These are phyloP conservation scores for Sesia apiformis DNA, from an alignment of 2,888 invertebrate species.

Conservation along the genomic window DNA sequence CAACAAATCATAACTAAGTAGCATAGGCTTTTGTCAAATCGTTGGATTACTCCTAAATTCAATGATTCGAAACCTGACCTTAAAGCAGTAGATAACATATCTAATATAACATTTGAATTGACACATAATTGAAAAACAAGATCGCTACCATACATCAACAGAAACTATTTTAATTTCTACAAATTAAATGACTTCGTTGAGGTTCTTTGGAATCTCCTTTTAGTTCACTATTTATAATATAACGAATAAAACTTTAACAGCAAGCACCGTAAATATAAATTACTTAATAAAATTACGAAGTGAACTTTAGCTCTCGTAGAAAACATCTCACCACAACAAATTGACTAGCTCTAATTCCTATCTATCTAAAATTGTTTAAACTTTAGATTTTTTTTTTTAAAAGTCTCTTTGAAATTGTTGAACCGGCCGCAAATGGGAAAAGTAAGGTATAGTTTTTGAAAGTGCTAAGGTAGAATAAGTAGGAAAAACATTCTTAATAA, in stretches of 20 bases:
- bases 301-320: conserved; percentile 62
- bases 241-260: conserved; percentile 58
- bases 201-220: conserved; percentile 39
- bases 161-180: conserved; percentile 21
- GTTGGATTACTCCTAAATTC: conserved; percentile 43
- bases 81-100: conserved; percentile 20
- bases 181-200: conserved; percentile 48
- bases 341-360: conserved; percentile 70
- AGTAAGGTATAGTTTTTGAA: conserved; percentile 25
- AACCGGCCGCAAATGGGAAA: conserved; percentile 65
- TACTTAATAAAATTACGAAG: conserved; percentile 48
- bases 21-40: conserved; percentile 36
- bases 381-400: conserved; percentile 45
- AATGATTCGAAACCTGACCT: conserved; percentile 57
- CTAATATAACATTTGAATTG: conserved; percentile 22
- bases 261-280: conserved; percentile 65
- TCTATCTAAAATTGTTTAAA: conserved; percentile 48
- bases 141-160: conserved; percentile 23
- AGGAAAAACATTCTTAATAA: conserved; percentile 25
- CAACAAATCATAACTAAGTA: conserved; percentile 23
- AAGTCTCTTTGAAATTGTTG: conserved; percentile 58
- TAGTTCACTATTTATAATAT: conserved; percentile 29
- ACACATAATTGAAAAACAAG: conserved; percentile 26
- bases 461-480: conserved; percentile 23
- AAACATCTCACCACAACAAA: conserved; percentile 67